Conservation (phyloP, 2,888 invertebrate genomes). For the Tenthredo mesomela region DNA sequence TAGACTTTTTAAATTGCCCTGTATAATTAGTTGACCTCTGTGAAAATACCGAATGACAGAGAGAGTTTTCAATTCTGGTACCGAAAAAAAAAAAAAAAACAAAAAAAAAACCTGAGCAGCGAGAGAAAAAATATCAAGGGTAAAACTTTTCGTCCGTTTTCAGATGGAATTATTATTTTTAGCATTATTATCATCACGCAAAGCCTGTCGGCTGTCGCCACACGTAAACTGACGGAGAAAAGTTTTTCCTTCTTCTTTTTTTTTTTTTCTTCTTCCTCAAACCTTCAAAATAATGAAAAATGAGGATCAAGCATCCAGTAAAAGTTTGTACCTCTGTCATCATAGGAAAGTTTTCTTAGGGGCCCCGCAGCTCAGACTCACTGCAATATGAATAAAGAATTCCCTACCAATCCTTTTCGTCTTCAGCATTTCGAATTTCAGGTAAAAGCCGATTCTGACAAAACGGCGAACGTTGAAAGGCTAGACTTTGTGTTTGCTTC, state of each 20-base stretch:
- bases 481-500: not conserved
- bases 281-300: slow-evolving; percentile 42
- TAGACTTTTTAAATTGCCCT: slow-evolving; percentile 37
- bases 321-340: slow-evolving; percentile 22
- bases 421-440: slow-evolving; percentile 16
- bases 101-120: not conserved
- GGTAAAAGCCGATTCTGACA: not conserved
- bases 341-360: slow-evolving; percentile 1
- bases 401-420: not conserved
- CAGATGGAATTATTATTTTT: slow-evolving; percentile 15
- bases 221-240: slow-evolving; percentile 1
- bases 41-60: not conserved
- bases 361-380: not conserved
- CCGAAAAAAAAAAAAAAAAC: not conserved
- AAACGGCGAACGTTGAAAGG: not conserved
- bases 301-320: slow-evolving; percentile 31
- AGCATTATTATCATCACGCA: slow-evolving; percentile 29
- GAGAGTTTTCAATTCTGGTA: not conserved
- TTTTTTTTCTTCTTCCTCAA: not conserved
- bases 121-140: slow-evolving; percentile 1
- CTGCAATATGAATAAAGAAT: slow-evolving; percentile 14
- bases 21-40: slow-evolving; percentile 30
- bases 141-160: slow-evolving; percentile 29
- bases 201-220: slow-evolving; percentile 13
- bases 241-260: not conserved